Conservation (phyloP, 2,888 invertebrate species). For the Selenia dentaria region DNA sequence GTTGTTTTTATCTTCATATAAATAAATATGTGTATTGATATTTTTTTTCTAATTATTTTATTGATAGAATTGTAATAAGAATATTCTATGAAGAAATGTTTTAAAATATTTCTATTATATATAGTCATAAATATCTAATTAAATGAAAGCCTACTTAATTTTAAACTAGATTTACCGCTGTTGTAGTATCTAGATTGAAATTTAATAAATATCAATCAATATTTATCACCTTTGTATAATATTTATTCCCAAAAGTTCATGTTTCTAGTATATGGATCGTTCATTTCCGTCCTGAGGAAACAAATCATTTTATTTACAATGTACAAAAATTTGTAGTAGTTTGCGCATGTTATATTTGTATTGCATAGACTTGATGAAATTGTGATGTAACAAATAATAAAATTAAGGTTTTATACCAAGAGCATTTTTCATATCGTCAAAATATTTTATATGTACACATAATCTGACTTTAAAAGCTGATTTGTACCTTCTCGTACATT, state of each 20-base stretch:
- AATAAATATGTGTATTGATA: slow-evolving; percentile 23
- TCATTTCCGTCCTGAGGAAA: slow-evolving; percentile 33
- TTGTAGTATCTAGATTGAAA: no score
- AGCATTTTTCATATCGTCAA: no score
- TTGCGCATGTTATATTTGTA: slow-evolving; percentile 23
- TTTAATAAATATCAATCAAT: no score
- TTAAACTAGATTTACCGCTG: no score
- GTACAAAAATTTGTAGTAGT: slow-evolving; percentile 16
- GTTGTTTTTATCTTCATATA: slow-evolving; percentile 20
- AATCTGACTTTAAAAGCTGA: no score
- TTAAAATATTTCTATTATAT: background rate
- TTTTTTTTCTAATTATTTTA: slow-evolving; percentile 24
- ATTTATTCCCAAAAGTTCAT: no score
- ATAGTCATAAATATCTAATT: background rate
- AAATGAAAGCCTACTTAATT: no score
- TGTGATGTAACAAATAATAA: slow-evolving; percentile 1
- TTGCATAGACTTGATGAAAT: slow-evolving; percentile 5
- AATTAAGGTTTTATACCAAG: background rate
- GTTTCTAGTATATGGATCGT: slow-evolving; percentile 6
- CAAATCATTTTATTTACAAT: slow-evolving; percentile 16
- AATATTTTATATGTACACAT: no score
- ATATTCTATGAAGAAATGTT: no score
- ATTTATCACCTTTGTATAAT: background rate
- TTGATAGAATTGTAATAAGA: no score
- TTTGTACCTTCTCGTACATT: no score